Conservation (phyloP, 2,888 invertebrate genomes). For the Priapulus caudatus region DNA sequence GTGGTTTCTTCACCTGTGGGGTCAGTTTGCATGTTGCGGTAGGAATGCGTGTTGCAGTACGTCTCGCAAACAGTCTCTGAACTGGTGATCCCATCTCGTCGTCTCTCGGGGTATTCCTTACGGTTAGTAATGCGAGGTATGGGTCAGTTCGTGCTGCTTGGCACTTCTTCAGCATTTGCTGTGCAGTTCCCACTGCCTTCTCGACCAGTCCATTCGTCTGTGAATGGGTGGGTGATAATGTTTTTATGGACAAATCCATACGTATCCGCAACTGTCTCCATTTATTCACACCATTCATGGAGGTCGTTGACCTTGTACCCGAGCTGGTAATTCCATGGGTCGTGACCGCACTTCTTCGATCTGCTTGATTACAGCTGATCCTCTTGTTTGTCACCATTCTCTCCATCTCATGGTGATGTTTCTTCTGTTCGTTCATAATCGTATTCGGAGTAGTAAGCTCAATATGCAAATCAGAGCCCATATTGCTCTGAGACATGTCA, state of each 20-base stretch:
- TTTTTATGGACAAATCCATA: constrained; percentile 10
- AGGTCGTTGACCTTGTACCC: constrained; percentile 14
- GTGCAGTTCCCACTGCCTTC: constrained; percentile 16
- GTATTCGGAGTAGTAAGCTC: constrained; percentile 13
- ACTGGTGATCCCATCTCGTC: constrained; percentile 12
- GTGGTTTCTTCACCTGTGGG: background rate
- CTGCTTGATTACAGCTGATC: constrained; percentile 11
- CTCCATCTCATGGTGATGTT: constrained; percentile 15
- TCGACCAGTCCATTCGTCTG: constrained; percentile 16
- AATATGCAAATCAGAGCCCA: constrained; percentile 8
- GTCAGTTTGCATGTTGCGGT: background rate
- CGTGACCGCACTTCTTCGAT: constrained; percentile 14
- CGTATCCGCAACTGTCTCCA: constrained; percentile 8
- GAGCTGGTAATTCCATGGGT: constrained; percentile 12
- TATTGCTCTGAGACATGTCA: constrained; percentile 11
- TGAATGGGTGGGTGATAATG: constrained; percentile 10
- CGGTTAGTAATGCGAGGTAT: constrained; percentile 13
- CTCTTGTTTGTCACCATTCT: background rate
- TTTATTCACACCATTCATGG: constrained; percentile 11
- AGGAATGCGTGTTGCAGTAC: background rate
- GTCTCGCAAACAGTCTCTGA: background rate
- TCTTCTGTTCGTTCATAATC: no score
- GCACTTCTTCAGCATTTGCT: constrained; percentile 11
- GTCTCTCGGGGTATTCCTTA: constrained; percentile 15
- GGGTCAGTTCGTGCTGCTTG: constrained; percentile 5